These are phyloP conservation scores for Hofmannophila pseudospretella DNA, from an alignment of 2,888 invertebrate species.

Conservation along the genomic window DNA sequence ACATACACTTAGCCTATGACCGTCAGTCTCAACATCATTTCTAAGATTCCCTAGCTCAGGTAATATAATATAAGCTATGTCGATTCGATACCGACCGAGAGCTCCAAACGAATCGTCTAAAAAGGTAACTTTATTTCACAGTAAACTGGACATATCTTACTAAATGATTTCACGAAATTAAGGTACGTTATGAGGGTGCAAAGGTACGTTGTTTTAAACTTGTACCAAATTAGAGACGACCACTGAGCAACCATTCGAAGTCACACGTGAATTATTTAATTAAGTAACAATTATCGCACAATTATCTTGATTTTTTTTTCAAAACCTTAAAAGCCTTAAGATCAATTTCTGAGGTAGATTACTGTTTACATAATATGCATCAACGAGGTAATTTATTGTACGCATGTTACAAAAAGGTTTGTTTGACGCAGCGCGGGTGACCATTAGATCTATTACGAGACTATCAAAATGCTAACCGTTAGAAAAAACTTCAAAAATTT, in stretches of 20 bases:
- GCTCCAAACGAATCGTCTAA: conserved; percentile 60
- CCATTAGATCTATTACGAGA: conserved; percentile 16
- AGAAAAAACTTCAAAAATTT: neutral
- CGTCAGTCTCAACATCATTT: conserved; percentile 72
- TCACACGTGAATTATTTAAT: conserved; percentile 62
- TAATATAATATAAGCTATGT: conserved; percentile 61
- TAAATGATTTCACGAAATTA: conserved; percentile 45
- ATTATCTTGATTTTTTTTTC: conserved; percentile 35
- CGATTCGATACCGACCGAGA: conserved; percentile 57
- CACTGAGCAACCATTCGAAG: conserved; percentile 67
- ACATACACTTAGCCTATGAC: conserved; percentile 75
- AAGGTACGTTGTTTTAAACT: conserved; percentile 56
- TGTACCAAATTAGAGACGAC: conserved; percentile 52
- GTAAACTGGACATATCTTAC: conserved; percentile 56
- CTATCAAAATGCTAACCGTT: conserved; percentile 20
- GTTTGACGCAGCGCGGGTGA: conserved; percentile 32
- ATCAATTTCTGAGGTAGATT: conserved; percentile 76
- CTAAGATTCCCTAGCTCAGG: conserved; percentile 65
- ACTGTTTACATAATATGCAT: conserved; percentile 70
- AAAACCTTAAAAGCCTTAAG: conserved; percentile 72
- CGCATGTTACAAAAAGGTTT: conserved; percentile 45
- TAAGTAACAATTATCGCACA: conserved; percentile 76
- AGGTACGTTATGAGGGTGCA: conserved; percentile 52
- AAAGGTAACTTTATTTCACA: conserved; percentile 72
- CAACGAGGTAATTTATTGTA: conserved; percentile 70